These are phyloP conservation scores for Heloderma charlesbogerti DNA, from an alignment of 2,113 vertebrate species.

Conservation along the genomic window DNA sequence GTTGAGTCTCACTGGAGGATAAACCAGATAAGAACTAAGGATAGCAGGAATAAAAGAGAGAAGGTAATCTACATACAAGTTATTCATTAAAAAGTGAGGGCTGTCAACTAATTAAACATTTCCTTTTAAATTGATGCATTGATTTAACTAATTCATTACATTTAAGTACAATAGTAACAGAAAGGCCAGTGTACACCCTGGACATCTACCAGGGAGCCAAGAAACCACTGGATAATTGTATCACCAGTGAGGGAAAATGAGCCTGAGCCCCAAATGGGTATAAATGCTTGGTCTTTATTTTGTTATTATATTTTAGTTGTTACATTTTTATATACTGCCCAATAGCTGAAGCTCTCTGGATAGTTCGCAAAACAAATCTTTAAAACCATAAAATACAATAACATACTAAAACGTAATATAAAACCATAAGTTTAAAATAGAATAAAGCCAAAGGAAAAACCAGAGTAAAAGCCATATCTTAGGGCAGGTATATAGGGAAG, in stretches of 20 bases:
- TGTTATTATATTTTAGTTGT: no score
- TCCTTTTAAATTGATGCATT: background rate
- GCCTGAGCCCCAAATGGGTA: background rate
- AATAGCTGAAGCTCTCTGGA: no score
- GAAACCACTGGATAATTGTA: background rate
- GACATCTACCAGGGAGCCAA: background rate
- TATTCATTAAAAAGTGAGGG: background rate
- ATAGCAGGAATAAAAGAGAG: background rate
- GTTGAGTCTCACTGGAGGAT: background rate
- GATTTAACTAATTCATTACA: background rate
- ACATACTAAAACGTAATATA: no score
- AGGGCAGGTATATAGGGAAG: no score
- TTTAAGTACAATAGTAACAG: background rate
- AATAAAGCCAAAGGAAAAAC: no score
- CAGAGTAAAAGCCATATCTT: no score
- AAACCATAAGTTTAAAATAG: no score
- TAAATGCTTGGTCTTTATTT: background rate
- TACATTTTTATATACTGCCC: no score
- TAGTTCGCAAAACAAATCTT: no score
- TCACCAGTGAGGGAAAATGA: background rate
- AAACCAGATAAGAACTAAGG: constrained; percentile 8
- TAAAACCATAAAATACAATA: no score
- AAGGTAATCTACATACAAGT: background rate
- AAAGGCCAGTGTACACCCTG: background rate
- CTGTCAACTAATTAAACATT: background rate